Evolutionary conservation across 1,140 invertebrate species (phyloP), one percentile per base, ranked within the genome.

Genomic region (Pararge aegeria): DNA sequence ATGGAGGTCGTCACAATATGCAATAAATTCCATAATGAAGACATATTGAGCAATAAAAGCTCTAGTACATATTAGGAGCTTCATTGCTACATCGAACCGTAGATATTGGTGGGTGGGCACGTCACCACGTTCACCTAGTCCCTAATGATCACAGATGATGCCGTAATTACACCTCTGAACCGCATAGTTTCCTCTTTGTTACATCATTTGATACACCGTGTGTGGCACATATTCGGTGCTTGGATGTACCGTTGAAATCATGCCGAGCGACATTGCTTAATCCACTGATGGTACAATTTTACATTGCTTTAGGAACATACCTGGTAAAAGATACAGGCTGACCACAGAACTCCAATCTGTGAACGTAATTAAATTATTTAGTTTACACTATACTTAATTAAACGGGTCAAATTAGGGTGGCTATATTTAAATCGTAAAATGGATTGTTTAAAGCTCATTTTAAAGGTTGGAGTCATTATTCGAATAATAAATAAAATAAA

Each of bases 181-280:
- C 69, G 64, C 75, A 73, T 77, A 78, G 72, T 79, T 79, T 72
- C 78, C 66, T 78, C 70, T 77, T 75, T 75, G 78, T 85, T 83
- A 69, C 72, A 74, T 63, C 53, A 52, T 64, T 66, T 63, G 58
- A 59, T 67, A 53, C 76, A 66, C 59, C 66, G 78, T 80, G 80
- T 84, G 79, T 75, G 77, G 78, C 58, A 34, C 53, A 55, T 27
- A 55, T 53, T 52, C 40, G 40, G 42, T 24, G 34, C 27, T 13
- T 38, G 19, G 27, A 48, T 37, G 58, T 62, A 37, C 27, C 50
- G 38, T 62, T 42, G 27, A 57, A 57, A 50, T 57, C 51, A 64
- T 38, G 46, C 49, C 49, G 60, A 65, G 63, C 29, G 38, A 64
- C 54, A 61, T 58, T 54, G 38, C 44, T 19, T 40, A 64, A 64